phyloP scores from a whole-genome alignment of 2,797 vertebrate genomes.

The Potorous gilbertii region DNA sequence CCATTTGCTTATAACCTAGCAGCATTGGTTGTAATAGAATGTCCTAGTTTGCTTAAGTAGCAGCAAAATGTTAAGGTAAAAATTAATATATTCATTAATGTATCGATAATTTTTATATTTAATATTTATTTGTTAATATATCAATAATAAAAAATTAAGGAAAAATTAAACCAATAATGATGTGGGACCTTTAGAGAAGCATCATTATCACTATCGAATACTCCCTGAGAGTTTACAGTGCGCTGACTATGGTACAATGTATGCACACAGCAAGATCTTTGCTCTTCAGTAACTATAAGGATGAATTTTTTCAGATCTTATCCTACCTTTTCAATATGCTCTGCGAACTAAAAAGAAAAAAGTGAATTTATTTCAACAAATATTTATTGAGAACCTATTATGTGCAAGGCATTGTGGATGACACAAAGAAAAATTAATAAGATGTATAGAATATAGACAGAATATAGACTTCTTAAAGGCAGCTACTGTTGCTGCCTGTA shows the following conservation, averaged over 20 bases:
- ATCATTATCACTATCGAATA: background rate
- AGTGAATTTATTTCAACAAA: background rate
- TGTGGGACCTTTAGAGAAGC: background rate
- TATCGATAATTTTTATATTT: no score
- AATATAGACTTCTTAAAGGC: background rate
- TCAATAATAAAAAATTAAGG: no score
- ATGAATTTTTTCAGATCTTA: background rate
- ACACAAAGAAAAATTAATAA: background rate
- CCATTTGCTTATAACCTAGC: background rate
- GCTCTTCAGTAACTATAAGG: background rate
- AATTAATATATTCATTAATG: no score
- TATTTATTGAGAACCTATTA: background rate
- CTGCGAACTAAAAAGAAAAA: background rate
- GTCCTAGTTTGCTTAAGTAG: background rate
- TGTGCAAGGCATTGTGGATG: background rate
- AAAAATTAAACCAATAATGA: no score
- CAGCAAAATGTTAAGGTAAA: background rate
- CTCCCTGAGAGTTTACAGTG: background rate
- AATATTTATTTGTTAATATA: no score
- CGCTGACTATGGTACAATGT: background rate
- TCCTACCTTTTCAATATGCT: background rate
- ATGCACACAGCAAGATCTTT: background rate
- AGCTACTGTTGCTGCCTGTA: background rate
- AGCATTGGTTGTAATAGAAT: background rate
- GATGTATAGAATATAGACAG: background rate